Base-by-base conservation (phyloP, 92 coral and sea anemone genomes). In the Pocillopora meandrina region DNA sequence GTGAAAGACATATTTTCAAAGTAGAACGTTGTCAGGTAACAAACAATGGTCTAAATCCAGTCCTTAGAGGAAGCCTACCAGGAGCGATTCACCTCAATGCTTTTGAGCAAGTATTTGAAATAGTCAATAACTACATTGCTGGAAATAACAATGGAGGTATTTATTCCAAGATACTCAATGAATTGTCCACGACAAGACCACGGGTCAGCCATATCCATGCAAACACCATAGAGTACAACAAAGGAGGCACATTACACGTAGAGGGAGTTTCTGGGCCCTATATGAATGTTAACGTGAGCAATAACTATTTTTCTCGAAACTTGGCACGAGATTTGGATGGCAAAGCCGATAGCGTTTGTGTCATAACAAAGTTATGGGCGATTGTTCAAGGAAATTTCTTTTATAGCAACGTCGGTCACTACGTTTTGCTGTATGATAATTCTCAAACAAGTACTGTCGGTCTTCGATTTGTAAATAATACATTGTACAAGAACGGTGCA, bases 101-200 rank as follows among this genome's bases (percentile, higher is more conserved):
- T 18, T 56, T 75, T 7, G 67, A 80, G 12, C 84, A 80, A 56
- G 56, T 31, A 55, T 56, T 80, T 56, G 18, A 23, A 57, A 67
- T 80, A 16, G 9, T 18, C 21, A 55, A 80, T 72, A 80, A 56
- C 70, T 80, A 56, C 67, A 2, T 80, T 3, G 76, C 84, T 67
- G 76, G 57, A 26, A 80, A 80, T n/a, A 69, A 35, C 26, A 80
- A 80, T 59, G 84, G 84, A 58, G 84, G 84, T 33, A 56, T 80
- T 67, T 69, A 80, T 68, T 75, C 76, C 13, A 58, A 67, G 56
- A 20, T 80, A 56, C 84, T 67, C 35, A 56, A 68, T 9, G 52
- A 80, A 56, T 33, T 67, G 55, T 47, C 12, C 18, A 23, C 76
- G 12, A 58, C 33, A 10, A 20, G 52, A 9, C 10, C 47, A n/a